Percentiles rank a stretch among this genome's conserved stretches.
phyloP scores from a whole-genome alignment of 1,140 invertebrate species.

The Nautilus pompilius region DNA sequence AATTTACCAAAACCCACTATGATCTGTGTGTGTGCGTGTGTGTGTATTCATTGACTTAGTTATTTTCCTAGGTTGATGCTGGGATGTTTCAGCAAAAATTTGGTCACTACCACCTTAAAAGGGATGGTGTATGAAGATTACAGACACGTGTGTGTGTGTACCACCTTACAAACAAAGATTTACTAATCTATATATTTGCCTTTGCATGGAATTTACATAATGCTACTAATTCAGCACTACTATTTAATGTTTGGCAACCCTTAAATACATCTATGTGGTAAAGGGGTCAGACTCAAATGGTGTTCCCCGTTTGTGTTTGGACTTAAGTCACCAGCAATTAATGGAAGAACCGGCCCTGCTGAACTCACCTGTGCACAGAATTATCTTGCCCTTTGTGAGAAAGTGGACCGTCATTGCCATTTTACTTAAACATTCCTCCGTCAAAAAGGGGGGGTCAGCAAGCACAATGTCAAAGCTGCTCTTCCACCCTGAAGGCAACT shows the following conservation, averaged over 20 bases:
- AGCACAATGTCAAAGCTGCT: constrained; percentile 78
- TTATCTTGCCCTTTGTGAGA: constrained; percentile 74
- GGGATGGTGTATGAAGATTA: no score
- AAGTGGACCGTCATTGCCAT: constrained; percentile 73
- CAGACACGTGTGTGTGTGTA: no score
- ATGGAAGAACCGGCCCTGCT: constrained; percentile 12
- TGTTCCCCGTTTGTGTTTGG: background rate
- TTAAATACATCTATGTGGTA: background rate
- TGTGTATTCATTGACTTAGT: no score
- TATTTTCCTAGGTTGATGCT: no score
- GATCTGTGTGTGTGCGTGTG: no score
- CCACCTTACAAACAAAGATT: no score
- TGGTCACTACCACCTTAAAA: no score
- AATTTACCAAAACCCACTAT: no score
- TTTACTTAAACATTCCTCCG: constrained; percentile 88
- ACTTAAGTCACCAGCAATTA: constrained; percentile 49
- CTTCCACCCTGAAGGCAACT: constrained; percentile 65
- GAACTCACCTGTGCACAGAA: constrained; percentile 80
- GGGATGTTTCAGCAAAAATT: no score
- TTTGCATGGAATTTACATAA: background rate
- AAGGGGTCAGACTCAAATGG: constrained; percentile 1
- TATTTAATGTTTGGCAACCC: background rate
- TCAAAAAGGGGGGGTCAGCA: constrained; percentile 91
- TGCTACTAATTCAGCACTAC: background rate
- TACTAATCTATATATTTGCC: background rate